Conservation (phyloP, 1,140 invertebrate genomes). For the Acyrthosiphon pisum region DNA sequence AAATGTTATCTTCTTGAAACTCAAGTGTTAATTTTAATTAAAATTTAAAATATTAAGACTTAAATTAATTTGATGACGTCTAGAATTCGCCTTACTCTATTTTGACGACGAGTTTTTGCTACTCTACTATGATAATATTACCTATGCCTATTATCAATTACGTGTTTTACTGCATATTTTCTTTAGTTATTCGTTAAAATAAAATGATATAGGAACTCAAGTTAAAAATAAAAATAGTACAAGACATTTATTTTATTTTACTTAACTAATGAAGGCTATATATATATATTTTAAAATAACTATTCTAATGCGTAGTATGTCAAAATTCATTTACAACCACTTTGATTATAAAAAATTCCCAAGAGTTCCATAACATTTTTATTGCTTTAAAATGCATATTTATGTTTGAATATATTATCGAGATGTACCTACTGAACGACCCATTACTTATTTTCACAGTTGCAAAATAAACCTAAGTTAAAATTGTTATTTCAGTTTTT, state of each 20-base stretch:
- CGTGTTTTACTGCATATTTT: background rate
- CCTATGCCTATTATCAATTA: too few relatives aligned
- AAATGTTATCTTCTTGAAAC: background rate
- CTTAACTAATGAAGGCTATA: background rate
- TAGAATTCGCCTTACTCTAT: background rate
- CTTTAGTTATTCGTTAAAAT: background rate
- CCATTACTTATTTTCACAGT: background rate
- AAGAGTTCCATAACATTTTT: slow-evolving; percentile 16
- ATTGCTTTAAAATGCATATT: slow-evolving; percentile 1
- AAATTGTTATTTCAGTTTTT: background rate
- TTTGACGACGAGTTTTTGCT: background rate
- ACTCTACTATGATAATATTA: background rate
- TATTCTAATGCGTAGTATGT: background rate
- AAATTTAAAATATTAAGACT: background rate
- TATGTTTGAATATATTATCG: slow-evolving; percentile 28
- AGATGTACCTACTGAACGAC: background rate
- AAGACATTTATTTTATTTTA: background rate
- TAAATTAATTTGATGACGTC: background rate
- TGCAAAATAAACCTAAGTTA: background rate
- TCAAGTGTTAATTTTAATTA: background rate
- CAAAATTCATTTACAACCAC: slow-evolving; percentile 10
- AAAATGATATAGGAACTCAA: background rate
- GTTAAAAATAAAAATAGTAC: background rate
- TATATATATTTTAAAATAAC: background rate
- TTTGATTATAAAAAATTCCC: slow-evolving; percentile 15